Evolutionary conservation across 2,797 vertebrate genomes (phyloP).

Genomic region (Lepilemur septentrionalis): DNA sequence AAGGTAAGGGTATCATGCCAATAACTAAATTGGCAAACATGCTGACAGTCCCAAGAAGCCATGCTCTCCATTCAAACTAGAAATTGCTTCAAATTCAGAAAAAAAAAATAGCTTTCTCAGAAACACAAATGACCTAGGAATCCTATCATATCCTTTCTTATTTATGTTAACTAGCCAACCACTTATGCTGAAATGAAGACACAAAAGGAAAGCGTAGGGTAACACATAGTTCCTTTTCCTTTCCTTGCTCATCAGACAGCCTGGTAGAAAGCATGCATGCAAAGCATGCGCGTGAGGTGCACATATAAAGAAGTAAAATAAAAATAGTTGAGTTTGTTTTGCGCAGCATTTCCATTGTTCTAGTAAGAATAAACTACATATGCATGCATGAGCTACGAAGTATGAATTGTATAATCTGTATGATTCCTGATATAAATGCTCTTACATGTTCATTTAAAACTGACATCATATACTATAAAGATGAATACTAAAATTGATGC

Average conservation of each 20-base stretch:
- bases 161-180: neutral
- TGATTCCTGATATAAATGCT: neutral
- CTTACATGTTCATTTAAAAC: slow-evolving; percentile 39
- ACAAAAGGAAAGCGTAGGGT: neutral
- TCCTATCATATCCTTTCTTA: neutral
- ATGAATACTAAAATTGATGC: neutral
- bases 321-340: slow-evolving; percentile 8
- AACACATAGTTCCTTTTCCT: neutral
- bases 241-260: slow-evolving; percentile 16
- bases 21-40: neutral
- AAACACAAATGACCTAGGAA: slow-evolving; percentile 7
- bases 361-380: slow-evolving; percentile 21
- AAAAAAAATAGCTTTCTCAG: neutral
- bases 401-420: neutral
- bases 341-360: neutral
- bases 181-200: neutral
- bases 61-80: neutral
- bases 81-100: slow-evolving; percentile 24
- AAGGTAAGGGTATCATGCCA: neutral
- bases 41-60: neutral
- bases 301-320: slow-evolving; percentile 17
- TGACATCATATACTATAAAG: neutral
- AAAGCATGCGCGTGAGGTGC: neutral
- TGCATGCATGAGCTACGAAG: neutral
- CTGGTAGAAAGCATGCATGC: neutral